These are phyloP conservation scores for Bombus waltoni DNA, from an alignment of 1,140 invertebrate species.

Conservation along the genomic window DNA sequence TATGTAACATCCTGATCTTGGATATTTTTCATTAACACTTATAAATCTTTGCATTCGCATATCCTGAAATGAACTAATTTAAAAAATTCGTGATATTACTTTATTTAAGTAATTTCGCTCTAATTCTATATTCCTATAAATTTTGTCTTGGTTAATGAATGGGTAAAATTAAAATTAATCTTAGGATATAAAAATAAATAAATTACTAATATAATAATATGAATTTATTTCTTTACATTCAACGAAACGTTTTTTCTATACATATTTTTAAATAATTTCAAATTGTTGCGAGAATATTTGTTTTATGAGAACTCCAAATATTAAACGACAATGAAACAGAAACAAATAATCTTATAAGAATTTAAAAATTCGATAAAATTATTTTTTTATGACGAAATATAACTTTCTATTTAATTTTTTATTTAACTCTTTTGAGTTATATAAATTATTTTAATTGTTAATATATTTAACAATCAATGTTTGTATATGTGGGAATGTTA, in stretches of 20 bases:
- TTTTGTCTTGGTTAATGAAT: neutral
- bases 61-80: constrained; percentile 84
- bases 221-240: constrained; percentile 16
- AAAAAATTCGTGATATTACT: neutral
- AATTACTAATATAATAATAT: constrained; percentile 1
- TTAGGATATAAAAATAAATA: neutral
- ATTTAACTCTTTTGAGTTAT: too few species aligned
- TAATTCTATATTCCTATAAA: neutral
- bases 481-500: neutral
- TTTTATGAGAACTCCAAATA: neutral
- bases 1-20: constrained; percentile 96
- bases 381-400: too few species aligned
- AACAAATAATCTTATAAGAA: neutral
- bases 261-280: constrained; percentile 7
- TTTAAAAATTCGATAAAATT: neutral
- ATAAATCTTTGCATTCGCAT: constrained; percentile 98
- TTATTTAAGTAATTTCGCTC: neutral
- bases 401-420: neutral
- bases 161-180: neutral
- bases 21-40: constrained; percentile 98
- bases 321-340: neutral
- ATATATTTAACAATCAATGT: neutral
- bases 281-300: neutral
- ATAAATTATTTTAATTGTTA: neutral
- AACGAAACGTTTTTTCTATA: neutral